These are phyloP conservation scores for Tetheella fluctuosa DNA, from an alignment of 2,888 invertebrate genomes.

Conservation along the genomic window DNA sequence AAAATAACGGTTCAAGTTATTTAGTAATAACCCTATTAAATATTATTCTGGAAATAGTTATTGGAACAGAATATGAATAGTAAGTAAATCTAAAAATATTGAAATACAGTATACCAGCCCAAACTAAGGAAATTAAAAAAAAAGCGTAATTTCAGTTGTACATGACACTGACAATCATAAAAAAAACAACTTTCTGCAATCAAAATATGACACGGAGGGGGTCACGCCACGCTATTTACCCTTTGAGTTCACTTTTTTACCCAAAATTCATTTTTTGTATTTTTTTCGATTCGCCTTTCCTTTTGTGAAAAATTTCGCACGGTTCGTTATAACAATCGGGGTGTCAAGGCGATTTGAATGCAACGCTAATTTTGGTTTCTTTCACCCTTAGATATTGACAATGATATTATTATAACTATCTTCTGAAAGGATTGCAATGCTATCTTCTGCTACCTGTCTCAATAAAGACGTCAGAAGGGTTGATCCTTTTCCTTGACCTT, in stretches of 20 bases:
- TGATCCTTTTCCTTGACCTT: conserved; percentile 72
- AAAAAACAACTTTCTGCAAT: conserved; percentile 47
- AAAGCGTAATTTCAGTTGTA: neutral
- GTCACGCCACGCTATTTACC: conserved; percentile 59
- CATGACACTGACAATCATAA: conserved; percentile 18
- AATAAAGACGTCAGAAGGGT: conserved; percentile 64
- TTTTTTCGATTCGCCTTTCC: conserved; percentile 35
- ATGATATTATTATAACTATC: conserved; percentile 60
- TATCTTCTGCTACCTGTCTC: conserved; percentile 66
- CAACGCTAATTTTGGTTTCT: conserved; percentile 73
- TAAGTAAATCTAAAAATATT: neutral
- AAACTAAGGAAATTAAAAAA: neutral
- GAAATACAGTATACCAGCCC: neutral
- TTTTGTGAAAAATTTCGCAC: conserved; percentile 78
- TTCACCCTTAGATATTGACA: conserved; percentile 65
- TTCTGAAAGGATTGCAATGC: conserved; percentile 48
- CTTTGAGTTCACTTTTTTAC: conserved; percentile 48
- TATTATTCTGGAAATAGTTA: no score
- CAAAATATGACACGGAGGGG: conserved; percentile 57
- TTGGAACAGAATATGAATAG: neutral
- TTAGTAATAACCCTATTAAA: no score
- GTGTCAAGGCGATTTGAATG: conserved; percentile 76
- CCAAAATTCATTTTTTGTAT: conserved; percentile 45
- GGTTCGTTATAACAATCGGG: conserved; percentile 70
- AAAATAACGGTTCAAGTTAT: no score